Percentiles rank a stretch among this genome's conserved stretches.
These are phyloP conservation scores for Sebastiscus albofasciatus DNA, from an alignment of 2,797 vertebrate genomes.

Conservation along the genomic window DNA sequence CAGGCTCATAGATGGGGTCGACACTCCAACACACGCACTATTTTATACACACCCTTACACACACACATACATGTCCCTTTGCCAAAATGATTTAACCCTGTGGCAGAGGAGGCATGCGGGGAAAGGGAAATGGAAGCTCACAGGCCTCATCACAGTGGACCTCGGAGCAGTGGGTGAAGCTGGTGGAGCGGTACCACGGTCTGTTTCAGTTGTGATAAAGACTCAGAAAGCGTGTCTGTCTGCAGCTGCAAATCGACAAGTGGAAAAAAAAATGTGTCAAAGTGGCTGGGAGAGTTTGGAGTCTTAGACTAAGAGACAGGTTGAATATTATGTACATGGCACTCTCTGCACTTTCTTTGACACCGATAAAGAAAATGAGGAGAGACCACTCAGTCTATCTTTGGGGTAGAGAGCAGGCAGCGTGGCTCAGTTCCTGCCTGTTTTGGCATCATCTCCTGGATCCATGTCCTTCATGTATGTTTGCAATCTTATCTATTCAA, in stretches of 20 bases:
- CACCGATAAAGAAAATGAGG: neutral
- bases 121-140: neutral
- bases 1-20: constrained; percentile 18
- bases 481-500: neutral
- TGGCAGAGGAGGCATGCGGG: constrained; percentile 6
- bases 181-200: constrained; percentile 23
- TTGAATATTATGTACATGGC: neutral
- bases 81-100: constrained; percentile 59
- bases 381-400: neutral
- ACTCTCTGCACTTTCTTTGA: neutral
- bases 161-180: constrained; percentile 31
- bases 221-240: constrained; percentile 23
- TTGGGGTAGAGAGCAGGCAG: neutral
- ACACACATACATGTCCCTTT: constrained; percentile 33
- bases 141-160: constrained; percentile 36
- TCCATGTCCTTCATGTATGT: neutral
- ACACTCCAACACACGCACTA: neutral
- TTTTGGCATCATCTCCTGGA: neutral
- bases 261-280: neutral
- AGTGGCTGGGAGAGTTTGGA: neutral
- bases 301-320: neutral
- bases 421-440: neutral
- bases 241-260: neutral
- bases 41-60: neutral
- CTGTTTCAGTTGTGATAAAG: constrained; percentile 55